Conservation (phyloP, 2,888 invertebrate species). For the Brachylomia viminalis region DNA sequence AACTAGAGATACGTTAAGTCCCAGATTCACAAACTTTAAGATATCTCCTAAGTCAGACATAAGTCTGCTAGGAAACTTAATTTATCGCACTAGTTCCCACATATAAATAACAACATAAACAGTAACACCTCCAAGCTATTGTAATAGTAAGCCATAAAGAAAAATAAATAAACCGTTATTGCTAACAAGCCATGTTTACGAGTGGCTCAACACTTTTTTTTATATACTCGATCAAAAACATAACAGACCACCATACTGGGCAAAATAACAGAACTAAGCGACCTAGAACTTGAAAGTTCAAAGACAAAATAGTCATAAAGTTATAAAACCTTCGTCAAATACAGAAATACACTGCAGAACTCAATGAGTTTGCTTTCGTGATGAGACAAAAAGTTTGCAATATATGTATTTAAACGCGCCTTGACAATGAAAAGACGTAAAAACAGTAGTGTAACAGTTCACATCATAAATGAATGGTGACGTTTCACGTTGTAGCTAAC, state of each 20-base stretch:
- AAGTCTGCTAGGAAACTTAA: constrained; percentile 7
- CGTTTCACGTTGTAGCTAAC: constrained; percentile 58
- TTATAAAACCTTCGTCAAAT: neutral
- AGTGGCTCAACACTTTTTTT: neutral
- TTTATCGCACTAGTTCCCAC: constrained; percentile 10
- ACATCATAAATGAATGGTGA: constrained; percentile 65
- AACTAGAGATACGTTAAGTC: too few species aligned
- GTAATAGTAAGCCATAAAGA: constrained; percentile 27
- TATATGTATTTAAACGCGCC: constrained; percentile 47
- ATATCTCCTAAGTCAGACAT: constrained; percentile 2
- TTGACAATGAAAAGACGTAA: constrained; percentile 63
- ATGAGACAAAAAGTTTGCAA: constrained; percentile 23
- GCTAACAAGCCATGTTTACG: constrained; percentile 16
- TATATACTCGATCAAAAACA: constrained; percentile 6
- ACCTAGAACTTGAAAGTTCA: constrained; percentile 30
- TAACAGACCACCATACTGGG: neutral
- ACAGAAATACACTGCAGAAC: neutral
- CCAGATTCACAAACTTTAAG: neutral
- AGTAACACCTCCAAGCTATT: constrained; percentile 20
- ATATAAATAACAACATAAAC: constrained; percentile 4
- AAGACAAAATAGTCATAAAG: constrained; percentile 2
- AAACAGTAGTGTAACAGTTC: constrained; percentile 69
- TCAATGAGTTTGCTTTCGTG: constrained; percentile 45
- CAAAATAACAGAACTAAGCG: neutral
- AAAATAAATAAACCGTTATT: constrained; percentile 38